phyloP scores from a whole-genome alignment of 2,113 vertebrate species.

The Columbina picui region DNA sequence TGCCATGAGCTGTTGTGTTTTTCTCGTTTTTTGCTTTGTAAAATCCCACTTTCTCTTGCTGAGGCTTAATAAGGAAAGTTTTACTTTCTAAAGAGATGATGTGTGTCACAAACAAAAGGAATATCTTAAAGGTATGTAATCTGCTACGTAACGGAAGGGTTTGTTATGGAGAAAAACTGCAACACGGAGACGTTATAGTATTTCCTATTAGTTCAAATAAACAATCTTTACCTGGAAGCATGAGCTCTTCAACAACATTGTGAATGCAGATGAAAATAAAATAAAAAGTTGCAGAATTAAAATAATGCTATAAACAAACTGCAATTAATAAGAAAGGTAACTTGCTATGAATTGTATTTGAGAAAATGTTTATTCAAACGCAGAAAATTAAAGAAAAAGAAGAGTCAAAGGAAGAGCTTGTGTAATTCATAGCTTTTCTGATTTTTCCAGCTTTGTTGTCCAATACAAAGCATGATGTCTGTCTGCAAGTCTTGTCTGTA shows the following conservation, averaged over 20 bases:
- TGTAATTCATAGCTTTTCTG: not conserved
- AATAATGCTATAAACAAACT: not conserved
- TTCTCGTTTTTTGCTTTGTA: not conserved
- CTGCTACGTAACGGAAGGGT: conserved; percentile 1
- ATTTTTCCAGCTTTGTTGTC: not conserved
- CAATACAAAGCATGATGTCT: not conserved
- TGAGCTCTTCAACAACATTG: not conserved
- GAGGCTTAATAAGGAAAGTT: conserved; percentile 33
- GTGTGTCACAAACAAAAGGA: conserved; percentile 20
- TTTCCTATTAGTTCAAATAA: conserved; percentile 26
- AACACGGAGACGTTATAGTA: not conserved
- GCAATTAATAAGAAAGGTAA: not conserved
- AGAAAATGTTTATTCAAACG: not conserved
- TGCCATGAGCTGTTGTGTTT: not conserved
- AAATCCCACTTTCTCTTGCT: conserved; percentile 8
- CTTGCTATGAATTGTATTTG: not conserved
- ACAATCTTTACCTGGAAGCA: not conserved
- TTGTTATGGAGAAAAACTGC: conserved; percentile 16
- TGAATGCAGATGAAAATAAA: not conserved
- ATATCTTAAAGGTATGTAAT: not conserved
- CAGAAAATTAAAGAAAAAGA: not conserved
- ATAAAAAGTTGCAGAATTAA: not conserved
- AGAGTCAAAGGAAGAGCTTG: not conserved
- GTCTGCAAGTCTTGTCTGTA: not conserved
- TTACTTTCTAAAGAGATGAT: conserved; percentile 5